Conservation (phyloP, 2,113 vertebrate species). For the Myotis lucifugus region DNA sequence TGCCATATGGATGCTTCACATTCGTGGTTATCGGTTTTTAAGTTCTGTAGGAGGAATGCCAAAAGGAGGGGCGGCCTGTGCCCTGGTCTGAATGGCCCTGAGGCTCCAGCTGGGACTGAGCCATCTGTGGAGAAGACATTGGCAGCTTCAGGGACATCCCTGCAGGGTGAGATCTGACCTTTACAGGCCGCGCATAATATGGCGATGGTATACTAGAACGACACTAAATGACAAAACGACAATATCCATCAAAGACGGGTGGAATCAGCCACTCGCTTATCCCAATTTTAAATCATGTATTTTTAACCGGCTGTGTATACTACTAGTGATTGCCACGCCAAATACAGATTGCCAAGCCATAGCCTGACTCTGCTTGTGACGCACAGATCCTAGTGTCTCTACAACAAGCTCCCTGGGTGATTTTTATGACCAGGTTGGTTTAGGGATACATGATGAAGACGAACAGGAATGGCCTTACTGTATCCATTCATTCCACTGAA, state of each 20-base stretch:
- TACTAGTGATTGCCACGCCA: background rate
- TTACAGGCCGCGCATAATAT: background rate
- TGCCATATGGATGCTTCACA: background rate
- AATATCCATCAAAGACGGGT: background rate
- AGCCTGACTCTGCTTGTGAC: background rate
- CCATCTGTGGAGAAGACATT: background rate
- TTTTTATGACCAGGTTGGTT: background rate
- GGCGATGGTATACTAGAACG: background rate
- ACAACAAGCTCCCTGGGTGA: background rate
- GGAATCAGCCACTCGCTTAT: background rate
- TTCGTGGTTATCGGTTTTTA: constrained; percentile 29
- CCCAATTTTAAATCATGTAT: background rate
- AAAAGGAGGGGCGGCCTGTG: background rate
- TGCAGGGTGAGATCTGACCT: background rate
- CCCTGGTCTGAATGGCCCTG: background rate
- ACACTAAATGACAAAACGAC: background rate
- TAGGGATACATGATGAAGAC: background rate
- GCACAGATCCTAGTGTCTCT: background rate
- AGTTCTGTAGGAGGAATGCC: background rate
- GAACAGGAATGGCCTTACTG: background rate
- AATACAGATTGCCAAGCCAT: background rate
- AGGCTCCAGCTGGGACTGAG: background rate
- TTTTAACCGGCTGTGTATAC: background rate
- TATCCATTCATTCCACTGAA: background rate
- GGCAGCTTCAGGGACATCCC: background rate